Base-by-base conservation (phyloP, 1,140 invertebrate genomes). In the Magallana gigas region DNA sequence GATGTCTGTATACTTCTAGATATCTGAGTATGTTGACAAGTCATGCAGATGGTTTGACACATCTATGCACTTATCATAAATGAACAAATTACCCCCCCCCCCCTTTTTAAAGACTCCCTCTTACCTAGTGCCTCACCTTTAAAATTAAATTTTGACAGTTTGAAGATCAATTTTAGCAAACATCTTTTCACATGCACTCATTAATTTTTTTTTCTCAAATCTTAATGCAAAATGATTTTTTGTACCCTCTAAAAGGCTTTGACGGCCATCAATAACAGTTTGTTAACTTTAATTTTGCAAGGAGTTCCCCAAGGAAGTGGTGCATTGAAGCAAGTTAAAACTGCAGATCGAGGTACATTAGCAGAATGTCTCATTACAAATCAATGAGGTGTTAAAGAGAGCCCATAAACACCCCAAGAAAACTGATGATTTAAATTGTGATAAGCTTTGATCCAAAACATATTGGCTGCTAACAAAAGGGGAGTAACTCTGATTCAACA, bases 321-420 rank as follows among this genome's bases (percentile, higher is more conserved):
- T 71, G 68, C 68, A 71, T 29, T 71, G 23, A 71, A 71, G 68
- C 68, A 29, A 29, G 23, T 29, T 29, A 29, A 12, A 18, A 71
- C 68, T 71, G 68, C 68, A 71, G 68, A 36, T 36, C 36, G 36
- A 71, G 18, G 7, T 18, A 71, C 64, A 71, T 71, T 18, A 36
- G 18, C 18, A 23, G 29, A 71, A 71, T 71, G 68, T 71, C 68
- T 71, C 23, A 71, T 71, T 71, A 71, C 68, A 71, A 71, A 29
- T 23, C 68, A 71, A 29, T 71, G 68, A 29, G 23, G 68, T 12
- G 9, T 71, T 18, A 71, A 71, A 23, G 12, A 71, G 68, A 71
- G 36, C 23, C 23, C 23, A 29, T 29, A 71, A 23, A 29, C 68
- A 71, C 68, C 1, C 23, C 36, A 36, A 36, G 36, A 36, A 36